Conservation (phyloP, 2,888 invertebrate species). For the Vannuccia rotundouncinata region DNA sequence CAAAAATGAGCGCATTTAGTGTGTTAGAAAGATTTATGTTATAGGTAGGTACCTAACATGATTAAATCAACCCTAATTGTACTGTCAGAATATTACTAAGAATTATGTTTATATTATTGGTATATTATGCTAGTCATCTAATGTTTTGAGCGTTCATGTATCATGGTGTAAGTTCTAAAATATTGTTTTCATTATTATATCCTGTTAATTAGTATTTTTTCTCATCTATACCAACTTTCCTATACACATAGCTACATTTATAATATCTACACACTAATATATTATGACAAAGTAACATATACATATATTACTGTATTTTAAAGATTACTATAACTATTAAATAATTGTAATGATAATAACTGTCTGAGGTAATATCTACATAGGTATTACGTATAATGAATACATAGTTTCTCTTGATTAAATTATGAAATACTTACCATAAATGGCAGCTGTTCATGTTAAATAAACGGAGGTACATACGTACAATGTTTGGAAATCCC, state of each 20-base stretch:
- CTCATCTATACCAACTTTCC: not conserved
- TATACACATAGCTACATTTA: not conserved
- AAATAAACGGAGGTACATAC: not conserved
- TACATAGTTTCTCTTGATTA: not conserved
- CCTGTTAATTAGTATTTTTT: not conserved
- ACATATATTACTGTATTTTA: not conserved
- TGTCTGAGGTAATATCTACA: not conserved
- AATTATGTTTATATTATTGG: not conserved
- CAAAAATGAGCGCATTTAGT: not conserved
- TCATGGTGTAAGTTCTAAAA: not conserved
- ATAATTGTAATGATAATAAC: not conserved
- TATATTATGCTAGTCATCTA: not conserved
- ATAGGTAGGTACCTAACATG: not conserved
- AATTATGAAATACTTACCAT: not conserved
- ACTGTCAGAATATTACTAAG: not conserved
- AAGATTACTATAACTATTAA: not conserved
- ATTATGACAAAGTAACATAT: not conserved
- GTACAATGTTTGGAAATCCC: not conserved
- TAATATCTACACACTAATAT: not conserved
- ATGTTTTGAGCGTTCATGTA: not conserved
- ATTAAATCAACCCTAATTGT: not conserved
- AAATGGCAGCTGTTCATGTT: not conserved
- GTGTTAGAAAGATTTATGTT: not conserved
- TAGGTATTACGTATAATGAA: not conserved
- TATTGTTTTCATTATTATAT: not conserved